Percentiles rank a stretch among this genome's conserved stretches.
phyloP scores from a whole-genome alignment of 2,797 vertebrate genomes.

The Chelon labrosus region DNA sequence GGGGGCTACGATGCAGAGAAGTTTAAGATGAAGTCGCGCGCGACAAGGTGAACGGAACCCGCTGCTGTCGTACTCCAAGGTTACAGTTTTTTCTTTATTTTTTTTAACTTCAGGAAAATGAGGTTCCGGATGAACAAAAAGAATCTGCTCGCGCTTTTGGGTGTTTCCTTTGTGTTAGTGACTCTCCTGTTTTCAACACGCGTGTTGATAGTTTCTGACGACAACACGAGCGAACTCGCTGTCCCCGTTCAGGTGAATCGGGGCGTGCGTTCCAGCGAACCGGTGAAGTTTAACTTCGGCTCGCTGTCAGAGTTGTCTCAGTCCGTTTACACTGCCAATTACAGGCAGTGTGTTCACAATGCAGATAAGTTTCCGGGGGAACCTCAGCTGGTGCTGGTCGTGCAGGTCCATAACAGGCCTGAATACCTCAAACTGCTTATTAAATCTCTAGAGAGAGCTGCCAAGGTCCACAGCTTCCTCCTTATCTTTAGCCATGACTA shows the following conservation, averaged over 20 bases:
- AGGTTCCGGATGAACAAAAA: slow-evolving; percentile 78
- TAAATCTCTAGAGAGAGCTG: slow-evolving; percentile 79
- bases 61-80: neutral
- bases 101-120: slow-evolving; percentile 69
- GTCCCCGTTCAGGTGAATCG: neutral
- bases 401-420: slow-evolving; percentile 86
- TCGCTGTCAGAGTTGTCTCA: slow-evolving; percentile 64
- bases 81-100: neutral
- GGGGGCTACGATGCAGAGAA: neutral
- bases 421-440: slow-evolving; percentile 84
- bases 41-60: slow-evolving; percentile 47
- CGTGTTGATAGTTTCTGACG: slow-evolving; percentile 38
- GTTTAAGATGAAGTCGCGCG: slow-evolving; percentile 37
- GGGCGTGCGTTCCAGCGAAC: slow-evolving; percentile 1
- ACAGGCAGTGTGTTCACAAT: slow-evolving; percentile 79
- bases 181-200: slow-evolving; percentile 70
- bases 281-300: slow-evolving; percentile 62
- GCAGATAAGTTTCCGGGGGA: slow-evolving; percentile 74
- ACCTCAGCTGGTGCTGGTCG: slow-evolving; percentile 81
- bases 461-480: slow-evolving; percentile 77
- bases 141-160: slow-evolving; percentile 75
- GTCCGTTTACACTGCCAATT: slow-evolving; percentile 81
- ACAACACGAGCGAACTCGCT: neutral
- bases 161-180: slow-evolving; percentile 57
- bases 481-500: slow-evolving; percentile 87